Evolutionary conservation across 2,888 invertebrate genomes (phyloP).

Genomic region (Nemotelus pantherinus): DNA sequence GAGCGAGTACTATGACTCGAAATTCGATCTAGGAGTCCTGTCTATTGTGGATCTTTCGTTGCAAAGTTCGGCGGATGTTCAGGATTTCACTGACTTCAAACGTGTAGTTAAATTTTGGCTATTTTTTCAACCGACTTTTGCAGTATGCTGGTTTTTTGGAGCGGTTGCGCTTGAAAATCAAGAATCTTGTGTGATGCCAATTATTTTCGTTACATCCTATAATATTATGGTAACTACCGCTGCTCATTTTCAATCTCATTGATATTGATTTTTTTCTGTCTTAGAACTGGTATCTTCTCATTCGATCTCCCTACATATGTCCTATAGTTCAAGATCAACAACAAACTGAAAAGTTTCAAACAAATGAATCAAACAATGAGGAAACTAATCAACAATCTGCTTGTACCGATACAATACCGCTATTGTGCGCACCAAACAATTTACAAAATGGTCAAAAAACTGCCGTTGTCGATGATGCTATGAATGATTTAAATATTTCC

Average conservation of each 20-base stretch:
- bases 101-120: slow-evolving; percentile 71
- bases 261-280: neutral
- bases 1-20: slow-evolving; percentile 56
- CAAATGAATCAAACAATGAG: slow-evolving; percentile 46
- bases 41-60: slow-evolving; percentile 67
- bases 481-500: slow-evolving; percentile 46
- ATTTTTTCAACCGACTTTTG: slow-evolving; percentile 76
- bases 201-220: slow-evolving; percentile 69
- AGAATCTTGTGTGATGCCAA: slow-evolving; percentile 70
- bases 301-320: slow-evolving; percentile 50
- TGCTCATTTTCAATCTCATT: neutral
- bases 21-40: slow-evolving; percentile 64
- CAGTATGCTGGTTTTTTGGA: slow-evolving; percentile 79
- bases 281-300: slow-evolving; percentile 52
- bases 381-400: slow-evolving; percentile 47
- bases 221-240: slow-evolving; percentile 68
- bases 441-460: slow-evolving; percentile 41
- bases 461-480: slow-evolving; percentile 47
- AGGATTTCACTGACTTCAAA: slow-evolving; percentile 70
- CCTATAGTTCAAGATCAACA: slow-evolving; percentile 51
- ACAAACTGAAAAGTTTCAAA: slow-evolving; percentile 49
- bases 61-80: slow-evolving; percentile 64
- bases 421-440: slow-evolving; percentile 50
- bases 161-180: slow-evolving; percentile 78
- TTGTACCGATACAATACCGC: slow-evolving; percentile 53